phyloP scores from a whole-genome alignment of 2,888 invertebrate species.

The Thecocarcelia acutangulata region DNA sequence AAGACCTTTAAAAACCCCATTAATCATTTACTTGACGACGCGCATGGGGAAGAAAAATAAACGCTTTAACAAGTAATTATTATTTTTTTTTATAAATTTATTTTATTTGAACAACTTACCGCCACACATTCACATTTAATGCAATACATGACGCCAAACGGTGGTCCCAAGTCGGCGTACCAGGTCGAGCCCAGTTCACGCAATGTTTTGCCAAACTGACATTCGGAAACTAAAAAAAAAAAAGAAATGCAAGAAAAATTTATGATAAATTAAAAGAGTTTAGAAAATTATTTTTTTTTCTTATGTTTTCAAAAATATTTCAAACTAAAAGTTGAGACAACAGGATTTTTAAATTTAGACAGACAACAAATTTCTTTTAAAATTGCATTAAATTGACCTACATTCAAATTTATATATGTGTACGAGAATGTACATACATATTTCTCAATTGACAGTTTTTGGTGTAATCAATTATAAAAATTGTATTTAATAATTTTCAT shows the following conservation, averaged over 20 bases:
- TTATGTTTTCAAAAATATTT: too few species aligned
- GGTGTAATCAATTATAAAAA: slow-evolving; percentile 18
- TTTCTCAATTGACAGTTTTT: neutral
- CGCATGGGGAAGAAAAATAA: slow-evolving; percentile 23
- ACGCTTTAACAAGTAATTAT: neutral
- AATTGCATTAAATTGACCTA: too few species aligned
- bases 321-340: too few species aligned
- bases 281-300: neutral
- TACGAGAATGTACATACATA: too few species aligned
- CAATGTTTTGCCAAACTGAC: slow-evolving; percentile 93
- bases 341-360: too few species aligned
- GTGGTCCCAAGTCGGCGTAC: slow-evolving; percentile 95
- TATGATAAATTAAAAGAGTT: slow-evolving; percentile 11
- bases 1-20: slow-evolving; percentile 78
- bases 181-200: slow-evolving; percentile 94
- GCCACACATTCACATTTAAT: slow-evolving; percentile 96
- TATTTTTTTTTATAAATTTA: too few species aligned
- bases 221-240: slow-evolving; percentile 87
- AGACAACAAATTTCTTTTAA: too few species aligned
- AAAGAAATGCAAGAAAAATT: slow-evolving; percentile 44
- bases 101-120: slow-evolving; percentile 85
- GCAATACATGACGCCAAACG: slow-evolving; percentile 96
- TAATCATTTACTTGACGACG: slow-evolving; percentile 74
- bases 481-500: neutral
- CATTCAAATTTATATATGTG: too few species aligned